Conservation (phyloP, 2,113 vertebrate species). For the Lophotis ruficrista region DNA sequence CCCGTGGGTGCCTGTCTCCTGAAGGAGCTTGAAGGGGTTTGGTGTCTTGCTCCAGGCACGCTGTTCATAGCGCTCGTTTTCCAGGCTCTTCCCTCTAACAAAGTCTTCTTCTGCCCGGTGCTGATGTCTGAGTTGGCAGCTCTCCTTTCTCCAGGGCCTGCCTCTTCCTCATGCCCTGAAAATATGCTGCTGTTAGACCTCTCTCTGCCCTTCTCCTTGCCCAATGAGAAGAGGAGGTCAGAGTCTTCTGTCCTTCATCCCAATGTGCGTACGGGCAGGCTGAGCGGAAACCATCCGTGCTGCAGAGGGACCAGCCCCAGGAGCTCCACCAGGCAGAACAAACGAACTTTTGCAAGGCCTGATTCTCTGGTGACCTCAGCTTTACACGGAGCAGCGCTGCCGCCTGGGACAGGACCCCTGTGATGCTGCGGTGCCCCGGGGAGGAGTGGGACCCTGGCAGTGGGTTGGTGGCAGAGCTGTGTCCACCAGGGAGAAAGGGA, state of each 20-base stretch:
- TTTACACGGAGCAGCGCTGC: not conserved
- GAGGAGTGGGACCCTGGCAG: not conserved
- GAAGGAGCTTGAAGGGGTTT: not conserved
- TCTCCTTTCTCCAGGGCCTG: not conserved
- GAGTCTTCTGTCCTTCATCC: not conserved
- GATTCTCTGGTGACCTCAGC: not conserved
- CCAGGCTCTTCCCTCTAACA: not conserved
- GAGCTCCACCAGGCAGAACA: not conserved
- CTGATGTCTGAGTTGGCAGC: not conserved
- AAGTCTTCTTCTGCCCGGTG: not conserved
- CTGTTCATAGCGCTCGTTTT: not conserved
- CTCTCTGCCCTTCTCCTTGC: not conserved
- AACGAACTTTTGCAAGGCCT: not conserved
- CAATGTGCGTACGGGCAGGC: fast-evolving
- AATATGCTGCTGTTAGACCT: not conserved
- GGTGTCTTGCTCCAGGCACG: not conserved
- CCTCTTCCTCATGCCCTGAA: not conserved
- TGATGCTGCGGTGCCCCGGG: not conserved
- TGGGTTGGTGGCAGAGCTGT: not conserved
- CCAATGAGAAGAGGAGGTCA: not conserved
- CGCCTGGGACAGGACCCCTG: not conserved
- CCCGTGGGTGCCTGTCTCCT: not conserved
- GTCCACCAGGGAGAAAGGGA: not conserved
- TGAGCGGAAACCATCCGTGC: not conserved
- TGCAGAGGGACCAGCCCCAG: not conserved